Base-by-base conservation (phyloP, 2,888 invertebrate genomes). In the Cosmopolites sordidus region DNA sequence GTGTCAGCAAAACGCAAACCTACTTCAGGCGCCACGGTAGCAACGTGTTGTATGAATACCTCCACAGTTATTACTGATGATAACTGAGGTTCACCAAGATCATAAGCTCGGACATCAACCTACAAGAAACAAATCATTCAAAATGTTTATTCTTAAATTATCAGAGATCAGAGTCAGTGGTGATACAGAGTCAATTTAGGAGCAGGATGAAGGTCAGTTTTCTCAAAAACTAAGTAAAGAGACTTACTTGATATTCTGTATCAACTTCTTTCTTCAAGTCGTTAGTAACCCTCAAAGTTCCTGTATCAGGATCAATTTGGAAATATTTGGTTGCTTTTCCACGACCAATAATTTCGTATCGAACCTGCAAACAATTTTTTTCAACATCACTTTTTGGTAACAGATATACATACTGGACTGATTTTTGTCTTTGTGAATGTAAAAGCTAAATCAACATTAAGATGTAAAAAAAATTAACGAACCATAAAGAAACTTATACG, bases 1-100 rank as follows among this genome's bases (percentile, higher is more conserved):
- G 88, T 89, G 67, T 94, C 93, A 4, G 89, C 89, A 69, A 95
- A 95, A 1, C 93, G 88, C 18, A 94, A 77, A 1, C 90, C 90
- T 4, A 86, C 83, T 77, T 88, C 82, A 3, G 83, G 81, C 1
- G 80, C 74, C 1, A 76, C 75, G 1, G 74, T 74, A 1, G 89
- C 84, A 0, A 88, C 83, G 69, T 91, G 92, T 47, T 89, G 84
- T 11, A 94, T 88, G 66, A 85, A 90, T 2, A 95, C 82, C 0
- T 87, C 88, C 0, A 94, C 80, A 1, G 88, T 87, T 6, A 87
- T 84, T 0, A 89, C 86, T 0, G 91, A 89, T 1, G 88, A 88
- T 64, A 92, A 77, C 64, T 88, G 86, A 0, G 90, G 93, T 39
- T 89, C 90, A 1, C 90, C 93, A 69, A 90, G 81, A 67, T 94